phyloP scores from a whole-genome alignment of 2,888 invertebrate genomes.

The Ormyrus pomaceus region DNA sequence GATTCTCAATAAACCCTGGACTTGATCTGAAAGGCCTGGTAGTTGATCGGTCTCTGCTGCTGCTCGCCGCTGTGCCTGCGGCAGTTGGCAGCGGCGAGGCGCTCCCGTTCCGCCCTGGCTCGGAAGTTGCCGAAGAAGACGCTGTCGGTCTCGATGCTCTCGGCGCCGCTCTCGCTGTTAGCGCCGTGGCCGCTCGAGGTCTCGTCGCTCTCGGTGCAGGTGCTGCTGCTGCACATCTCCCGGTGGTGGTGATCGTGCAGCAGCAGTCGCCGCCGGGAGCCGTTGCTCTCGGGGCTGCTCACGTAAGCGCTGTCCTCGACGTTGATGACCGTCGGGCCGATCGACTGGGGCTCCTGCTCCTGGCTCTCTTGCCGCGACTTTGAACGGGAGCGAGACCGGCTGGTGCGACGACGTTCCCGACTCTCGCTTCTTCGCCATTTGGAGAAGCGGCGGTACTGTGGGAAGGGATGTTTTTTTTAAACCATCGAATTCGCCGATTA shows the following conservation, averaged over 20 bases:
- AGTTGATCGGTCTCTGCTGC: slow-evolving; percentile 25
- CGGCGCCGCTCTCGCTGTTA: slow-evolving; percentile 88
- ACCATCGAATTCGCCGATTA: neutral
- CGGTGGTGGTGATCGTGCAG: slow-evolving; percentile 59
- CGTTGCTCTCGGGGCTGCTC: slow-evolving; percentile 84
- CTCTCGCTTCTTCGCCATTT: slow-evolving; percentile 22
- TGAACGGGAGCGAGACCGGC: slow-evolving; percentile 5
- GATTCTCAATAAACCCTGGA: slow-evolving; percentile 28
- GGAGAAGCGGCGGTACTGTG: slow-evolving; percentile 46
- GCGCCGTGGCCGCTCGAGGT: slow-evolving; percentile 79
- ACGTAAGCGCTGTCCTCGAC: slow-evolving; percentile 87
- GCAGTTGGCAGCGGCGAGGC: neutral
- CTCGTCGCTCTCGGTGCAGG: slow-evolving; percentile 89
- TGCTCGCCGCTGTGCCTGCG: neutral
- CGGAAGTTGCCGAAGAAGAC: slow-evolving; percentile 88
- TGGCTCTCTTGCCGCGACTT: neutral
- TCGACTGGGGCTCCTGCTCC: neutral
- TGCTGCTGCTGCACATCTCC: slow-evolving; percentile 74
- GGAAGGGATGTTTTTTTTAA: neutral
- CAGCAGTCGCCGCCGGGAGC: slow-evolving; percentile 69
- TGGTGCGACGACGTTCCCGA: neutral
- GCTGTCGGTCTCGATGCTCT: slow-evolving; percentile 91
- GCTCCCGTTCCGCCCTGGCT: slow-evolving; percentile 27
- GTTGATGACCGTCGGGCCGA: slow-evolving; percentile 46
- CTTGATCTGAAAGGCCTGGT: slow-evolving; percentile 38